Conservation (phyloP, 2,113 vertebrate genomes). For the Poeciliopsis retropinna region DNA sequence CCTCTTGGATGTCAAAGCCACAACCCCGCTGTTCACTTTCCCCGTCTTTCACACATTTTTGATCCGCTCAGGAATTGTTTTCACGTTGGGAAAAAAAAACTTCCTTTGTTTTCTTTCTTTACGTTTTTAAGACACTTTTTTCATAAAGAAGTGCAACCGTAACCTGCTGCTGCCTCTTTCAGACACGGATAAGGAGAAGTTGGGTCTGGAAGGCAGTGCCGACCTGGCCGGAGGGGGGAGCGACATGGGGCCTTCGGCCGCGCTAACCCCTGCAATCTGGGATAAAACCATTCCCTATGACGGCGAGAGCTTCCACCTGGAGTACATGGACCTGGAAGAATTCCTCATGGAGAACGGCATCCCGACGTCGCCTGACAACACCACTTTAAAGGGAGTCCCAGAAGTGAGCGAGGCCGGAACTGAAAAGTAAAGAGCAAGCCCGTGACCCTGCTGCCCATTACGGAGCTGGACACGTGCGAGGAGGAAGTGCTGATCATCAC, state of each 20-base stretch:
- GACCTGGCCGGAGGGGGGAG: slow-evolving; percentile 50
- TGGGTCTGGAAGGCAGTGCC: slow-evolving; percentile 46
- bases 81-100: too few relatives aligned
- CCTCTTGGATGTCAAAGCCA: too few relatives aligned
- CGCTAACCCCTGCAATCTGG: slow-evolving; percentile 96
- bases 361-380: slow-evolving; percentile 75
- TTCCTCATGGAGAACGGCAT: slow-evolving; percentile 97
- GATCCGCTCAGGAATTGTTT: too few relatives aligned
- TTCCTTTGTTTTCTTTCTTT: too few relatives aligned
- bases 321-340: slow-evolving; percentile 99
- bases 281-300: slow-evolving; percentile 94
- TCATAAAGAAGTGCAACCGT: too few relatives aligned
- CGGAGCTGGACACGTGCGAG: slow-evolving; percentile 67
- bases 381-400: slow-evolving; percentile 33
- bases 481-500: slow-evolving; percentile 71
- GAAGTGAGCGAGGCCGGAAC: slow-evolving; percentile 27
- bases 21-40: too few relatives aligned
- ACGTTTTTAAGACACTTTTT: too few relatives aligned
- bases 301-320: slow-evolving; percentile 93
- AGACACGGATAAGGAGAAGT: slow-evolving; percentile 80
- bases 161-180: slow-evolving; percentile 21
- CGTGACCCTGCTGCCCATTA: slow-evolving; percentile 60
- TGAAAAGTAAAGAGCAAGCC: slow-evolving; percentile 17
- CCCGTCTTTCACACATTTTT: too few relatives aligned
- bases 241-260: slow-evolving; percentile 87